These are phyloP conservation scores for Rhinogobio ventralis DNA, from an alignment of 2,797 vertebrate species.

Conservation along the genomic window DNA sequence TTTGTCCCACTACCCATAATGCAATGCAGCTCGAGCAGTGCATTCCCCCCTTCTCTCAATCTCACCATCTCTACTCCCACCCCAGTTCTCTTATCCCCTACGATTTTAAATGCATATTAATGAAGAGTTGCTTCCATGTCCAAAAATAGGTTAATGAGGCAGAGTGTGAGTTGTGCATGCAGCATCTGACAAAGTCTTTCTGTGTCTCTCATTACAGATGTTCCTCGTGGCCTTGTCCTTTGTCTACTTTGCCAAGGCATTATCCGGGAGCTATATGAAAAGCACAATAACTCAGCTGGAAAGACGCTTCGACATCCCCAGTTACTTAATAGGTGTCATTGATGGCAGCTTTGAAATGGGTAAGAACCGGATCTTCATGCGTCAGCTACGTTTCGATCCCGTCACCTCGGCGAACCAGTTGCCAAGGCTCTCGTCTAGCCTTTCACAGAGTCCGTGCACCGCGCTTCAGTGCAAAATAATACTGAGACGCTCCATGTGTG, in stretches of 20 bases:
- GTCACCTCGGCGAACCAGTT: conserved; percentile 30
- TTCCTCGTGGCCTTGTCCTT: conserved; percentile 92
- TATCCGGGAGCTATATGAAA: conserved; percentile 92
- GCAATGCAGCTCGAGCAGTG: conserved; percentile 31
- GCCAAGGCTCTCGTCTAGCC: conserved; percentile 9
- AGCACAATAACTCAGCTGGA: conserved; percentile 96
- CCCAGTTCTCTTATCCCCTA: conserved; percentile 7
- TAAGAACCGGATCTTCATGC: conserved; percentile 70
- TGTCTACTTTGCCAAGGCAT: conserved; percentile 91
- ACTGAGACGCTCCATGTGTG: conserved; percentile 2
- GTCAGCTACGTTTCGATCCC: conserved; percentile 3
- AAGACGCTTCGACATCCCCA: conserved; percentile 92
- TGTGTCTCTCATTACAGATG: conserved; percentile 75
- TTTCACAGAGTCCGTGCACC: neutral
- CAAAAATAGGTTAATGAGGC: conserved; percentile 48
- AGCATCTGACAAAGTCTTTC: conserved; percentile 33
- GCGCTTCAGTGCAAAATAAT: conserved; percentile 17
- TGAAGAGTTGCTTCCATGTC: conserved; percentile 34
- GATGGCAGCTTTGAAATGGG: conserved; percentile 98
- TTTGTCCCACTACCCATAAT: conserved; percentile 69
- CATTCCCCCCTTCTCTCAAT: neutral
- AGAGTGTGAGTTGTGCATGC: neutral
- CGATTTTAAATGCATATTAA: conserved; percentile 48
- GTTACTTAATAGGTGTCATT: conserved; percentile 91
- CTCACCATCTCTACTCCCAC: neutral